A percentile compares a stretch with the other conserved stretches of the same genome.
Conservation (phyloP, 2,888 invertebrate genomes). For the Mesorhabditis sp. region DNA sequence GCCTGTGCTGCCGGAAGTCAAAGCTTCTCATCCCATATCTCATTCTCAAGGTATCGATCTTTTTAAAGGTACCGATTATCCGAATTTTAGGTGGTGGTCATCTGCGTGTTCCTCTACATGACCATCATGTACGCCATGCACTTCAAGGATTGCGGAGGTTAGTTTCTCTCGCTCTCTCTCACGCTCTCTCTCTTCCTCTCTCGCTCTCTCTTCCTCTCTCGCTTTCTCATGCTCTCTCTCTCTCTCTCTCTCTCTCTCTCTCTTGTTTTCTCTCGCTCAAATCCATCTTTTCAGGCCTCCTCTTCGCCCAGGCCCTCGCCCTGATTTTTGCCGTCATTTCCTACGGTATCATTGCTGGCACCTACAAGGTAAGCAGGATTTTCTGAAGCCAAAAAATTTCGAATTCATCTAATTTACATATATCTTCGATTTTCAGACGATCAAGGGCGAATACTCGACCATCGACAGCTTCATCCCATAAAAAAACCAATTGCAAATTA, state of each 20-base stretch:
- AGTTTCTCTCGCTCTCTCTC: too few species aligned
- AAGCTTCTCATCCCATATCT: neutral
- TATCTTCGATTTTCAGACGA: neutral
- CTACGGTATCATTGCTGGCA: neutral
- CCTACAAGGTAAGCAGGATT: neutral
- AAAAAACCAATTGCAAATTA: neutral
- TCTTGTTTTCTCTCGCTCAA: too few species aligned
- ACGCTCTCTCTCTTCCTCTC: too few species aligned
- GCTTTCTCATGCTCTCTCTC: too few species aligned
- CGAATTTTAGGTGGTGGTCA: neutral
- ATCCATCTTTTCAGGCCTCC: neutral
- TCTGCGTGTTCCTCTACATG: neutral
- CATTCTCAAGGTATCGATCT: neutral
- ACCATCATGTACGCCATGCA: neutral
- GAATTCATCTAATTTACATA: neutral
- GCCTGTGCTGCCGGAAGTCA: neutral
- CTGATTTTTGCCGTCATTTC: neutral
- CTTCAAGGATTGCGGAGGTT: conserved; percentile 2
- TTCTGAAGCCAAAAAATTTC: neutral
- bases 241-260: too few species aligned
- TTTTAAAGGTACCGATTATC: neutral
- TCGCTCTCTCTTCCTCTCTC: too few species aligned
- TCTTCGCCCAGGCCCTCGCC: conserved; percentile 5
- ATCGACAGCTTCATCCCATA: conserved; percentile 4
- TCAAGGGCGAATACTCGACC: neutral